Evolutionary conservation across 2,888 invertebrate species (phyloP).

Genomic region (Polymixis lichenea): DNA sequence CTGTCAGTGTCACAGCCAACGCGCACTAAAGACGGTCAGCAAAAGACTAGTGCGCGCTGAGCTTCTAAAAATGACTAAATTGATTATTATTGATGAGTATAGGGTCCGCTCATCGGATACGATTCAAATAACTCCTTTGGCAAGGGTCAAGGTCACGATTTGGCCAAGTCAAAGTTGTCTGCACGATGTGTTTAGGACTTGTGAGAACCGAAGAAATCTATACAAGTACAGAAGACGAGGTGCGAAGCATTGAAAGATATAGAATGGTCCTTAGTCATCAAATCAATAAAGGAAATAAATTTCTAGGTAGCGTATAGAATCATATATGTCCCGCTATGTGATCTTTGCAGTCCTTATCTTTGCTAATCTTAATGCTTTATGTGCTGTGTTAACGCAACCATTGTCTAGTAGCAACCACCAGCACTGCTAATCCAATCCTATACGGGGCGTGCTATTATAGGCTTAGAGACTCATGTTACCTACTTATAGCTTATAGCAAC

Average conservation of each 20-base stretch:
- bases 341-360: conserved; percentile 12
- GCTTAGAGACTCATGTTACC: not conserved
- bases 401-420: conserved; percentile 1
- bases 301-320: not conserved
- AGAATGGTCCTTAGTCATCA: not conserved
- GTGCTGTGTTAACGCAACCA: conserved; percentile 16
- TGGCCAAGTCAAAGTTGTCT: not conserved
- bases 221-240: not conserved
- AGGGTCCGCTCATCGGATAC: not conserved
- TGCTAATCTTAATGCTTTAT: conserved; percentile 8
- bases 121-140: not conserved
- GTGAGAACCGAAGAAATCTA: not conserved
- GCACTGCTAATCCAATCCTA: not conserved
- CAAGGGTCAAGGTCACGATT: not conserved
- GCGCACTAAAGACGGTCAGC: not conserved
- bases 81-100: not conserved
- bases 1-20: not conserved
- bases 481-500: not conserved
- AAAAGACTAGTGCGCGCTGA: not conserved
- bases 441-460: not conserved
- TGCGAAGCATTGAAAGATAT: not conserved
- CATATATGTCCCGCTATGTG: not conserved
- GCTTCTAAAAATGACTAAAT: not conserved
- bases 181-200: not conserved
- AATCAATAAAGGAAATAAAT: not conserved